Evolutionary conservation across 2,888 invertebrate species (phyloP), one percentile per base, ranked within the genome.

Genomic region (Ormyrus rosae): DNA sequence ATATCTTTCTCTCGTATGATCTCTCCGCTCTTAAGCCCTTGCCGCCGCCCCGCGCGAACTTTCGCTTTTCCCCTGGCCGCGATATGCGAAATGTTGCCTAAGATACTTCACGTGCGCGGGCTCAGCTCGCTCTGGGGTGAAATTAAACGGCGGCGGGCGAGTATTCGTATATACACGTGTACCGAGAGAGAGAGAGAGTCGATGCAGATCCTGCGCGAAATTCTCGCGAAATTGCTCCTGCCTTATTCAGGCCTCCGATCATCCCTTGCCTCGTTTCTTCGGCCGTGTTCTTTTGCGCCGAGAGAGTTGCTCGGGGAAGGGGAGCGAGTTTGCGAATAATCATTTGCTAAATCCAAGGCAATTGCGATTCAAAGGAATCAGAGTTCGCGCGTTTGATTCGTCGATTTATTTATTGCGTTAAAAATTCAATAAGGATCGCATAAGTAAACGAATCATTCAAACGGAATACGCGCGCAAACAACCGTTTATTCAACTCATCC

Each of bases 151-250:
- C 81, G 78, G 63, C 65, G 70, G 78, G 68, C 65, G 74, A 74
- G 81, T 74, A 63, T 74, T 60, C 53, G 61, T 13, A 11, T 53
- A 50, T 78, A 71, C 61, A 53, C 51, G 67, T 60, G 50, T 48
- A 10, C 73, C 48, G 11, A 5, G 55, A 19, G 71, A 19, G 8
- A 50, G 13, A 55, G 55, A 55, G 60, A 60, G 55, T 45, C 69
- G 34, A 34, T 34, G 34, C 34, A 34, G 34, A 34, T 34, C 34
- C 34, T 34, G 34, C 34, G 34, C 34, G 64, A 69, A 74, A 50
- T 73, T 69, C 74, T 60, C 48, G 82, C 82, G 85, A 88, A 86
- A 89, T 90, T 89, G 88, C 88, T 87, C 86, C 86, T 88, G 87
- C 87, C 87, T 89, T 89, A 89, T 89, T 90, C 88, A 89, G 85